phyloP scores from a whole-genome alignment of 2,888 invertebrate species.

The Seira ritae region DNA sequence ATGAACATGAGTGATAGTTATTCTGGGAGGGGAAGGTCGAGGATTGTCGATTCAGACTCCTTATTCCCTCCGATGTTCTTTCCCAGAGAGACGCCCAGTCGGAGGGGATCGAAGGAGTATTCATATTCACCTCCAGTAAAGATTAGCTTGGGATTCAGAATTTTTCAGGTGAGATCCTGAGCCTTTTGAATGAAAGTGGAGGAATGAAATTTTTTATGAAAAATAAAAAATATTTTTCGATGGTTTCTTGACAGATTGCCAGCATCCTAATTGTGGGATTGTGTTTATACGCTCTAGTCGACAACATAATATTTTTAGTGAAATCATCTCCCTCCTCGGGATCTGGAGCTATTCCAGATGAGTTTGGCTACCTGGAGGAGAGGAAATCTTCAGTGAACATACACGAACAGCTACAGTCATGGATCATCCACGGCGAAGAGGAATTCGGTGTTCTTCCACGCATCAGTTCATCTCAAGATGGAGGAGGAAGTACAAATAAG shows the following conservation, averaged over 20 bases:
- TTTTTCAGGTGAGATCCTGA: constrained; percentile 53
- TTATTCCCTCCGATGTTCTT: constrained; percentile 52
- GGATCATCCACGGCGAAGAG: constrained; percentile 63
- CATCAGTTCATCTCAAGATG: neutral
- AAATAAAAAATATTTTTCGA: neutral
- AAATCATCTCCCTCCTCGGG: constrained; percentile 45
- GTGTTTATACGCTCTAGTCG: constrained; percentile 72
- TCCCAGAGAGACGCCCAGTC: constrained; percentile 44
- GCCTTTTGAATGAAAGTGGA: neutral
- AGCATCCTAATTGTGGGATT: constrained; percentile 67
- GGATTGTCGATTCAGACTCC: constrained; percentile 51
- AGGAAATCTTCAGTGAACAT: constrained; percentile 49
- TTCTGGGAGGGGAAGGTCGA: constrained; percentile 36
- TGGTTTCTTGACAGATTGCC: constrained; percentile 57
- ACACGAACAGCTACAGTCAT: constrained; percentile 67
- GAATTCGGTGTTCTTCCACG: constrained; percentile 16
- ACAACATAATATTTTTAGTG: constrained; percentile 67
- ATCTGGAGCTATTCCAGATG: constrained; percentile 20
- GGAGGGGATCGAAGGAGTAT: constrained; percentile 39
- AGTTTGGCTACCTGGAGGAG: constrained; percentile 8
- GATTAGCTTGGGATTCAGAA: constrained; percentile 49
- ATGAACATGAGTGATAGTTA: too few relatives aligned
- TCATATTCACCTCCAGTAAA: constrained; percentile 15
- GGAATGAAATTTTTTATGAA: neutral
- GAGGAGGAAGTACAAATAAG: constrained; percentile 6